Evolutionary conservation across 2,888 invertebrate genomes (phyloP).

Genomic region (Mystacides longicornis): DNA sequence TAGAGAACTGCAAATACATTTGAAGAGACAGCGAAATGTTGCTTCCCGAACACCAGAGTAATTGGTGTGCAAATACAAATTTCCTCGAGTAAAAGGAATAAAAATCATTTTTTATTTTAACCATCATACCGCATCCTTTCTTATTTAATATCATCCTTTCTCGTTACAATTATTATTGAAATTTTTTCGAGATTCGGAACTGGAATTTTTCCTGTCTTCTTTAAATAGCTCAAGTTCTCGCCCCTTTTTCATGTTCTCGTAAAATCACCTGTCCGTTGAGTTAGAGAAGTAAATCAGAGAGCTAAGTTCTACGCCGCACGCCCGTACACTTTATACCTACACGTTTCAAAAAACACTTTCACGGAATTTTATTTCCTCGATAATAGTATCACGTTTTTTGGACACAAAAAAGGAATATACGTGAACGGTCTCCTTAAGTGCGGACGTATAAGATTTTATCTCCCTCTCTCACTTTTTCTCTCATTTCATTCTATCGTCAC

Average conservation of each 20-base stretch:
- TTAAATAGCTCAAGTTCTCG: no score
- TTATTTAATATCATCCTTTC: no score
- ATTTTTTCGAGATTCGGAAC: no score
- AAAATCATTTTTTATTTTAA: no score
- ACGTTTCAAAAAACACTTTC: neutral
- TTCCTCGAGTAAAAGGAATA: no score
- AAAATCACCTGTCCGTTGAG: no score
- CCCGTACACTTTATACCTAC: neutral
- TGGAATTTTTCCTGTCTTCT: no score
- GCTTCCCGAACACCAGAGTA: neutral
- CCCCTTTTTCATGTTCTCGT: no score
- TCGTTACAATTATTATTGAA: no score
- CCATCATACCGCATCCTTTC: no score
- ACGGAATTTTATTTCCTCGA: neutral
- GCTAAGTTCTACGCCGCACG: no score
- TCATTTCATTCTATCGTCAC: conserved; percentile 6
- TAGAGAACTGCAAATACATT: neutral
- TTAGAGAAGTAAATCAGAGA: no score
- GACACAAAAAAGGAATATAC: neutral
- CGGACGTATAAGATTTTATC: neutral
- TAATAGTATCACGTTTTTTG: conserved; percentile 1
- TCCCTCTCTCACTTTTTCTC: neutral
- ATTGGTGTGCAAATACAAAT: conserved; percentile 1
- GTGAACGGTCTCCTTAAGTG: neutral
- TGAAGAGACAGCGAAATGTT: conserved; percentile 4